These are phyloP conservation scores for Hymenopus coronatus DNA, from an alignment of 2,888 invertebrate genomes.

Conservation along the genomic window DNA sequence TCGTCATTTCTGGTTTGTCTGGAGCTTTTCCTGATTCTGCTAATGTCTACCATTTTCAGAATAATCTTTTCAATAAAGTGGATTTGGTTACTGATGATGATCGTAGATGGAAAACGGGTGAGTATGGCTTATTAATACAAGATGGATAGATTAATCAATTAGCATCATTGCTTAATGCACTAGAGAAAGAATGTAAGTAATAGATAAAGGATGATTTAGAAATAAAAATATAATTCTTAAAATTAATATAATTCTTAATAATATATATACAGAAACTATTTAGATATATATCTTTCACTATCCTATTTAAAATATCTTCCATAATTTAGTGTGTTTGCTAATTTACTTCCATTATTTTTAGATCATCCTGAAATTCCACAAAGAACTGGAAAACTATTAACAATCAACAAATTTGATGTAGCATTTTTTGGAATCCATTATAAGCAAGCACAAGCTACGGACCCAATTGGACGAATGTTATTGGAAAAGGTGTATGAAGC, in stretches of 20 bases:
- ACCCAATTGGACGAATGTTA: conserved; percentile 74
- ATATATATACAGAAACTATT: too few species aligned
- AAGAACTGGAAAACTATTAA: conserved; percentile 67
- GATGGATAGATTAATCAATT: too few species aligned
- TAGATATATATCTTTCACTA: too few species aligned
- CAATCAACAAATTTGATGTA: conserved; percentile 71
- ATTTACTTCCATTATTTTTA: conserved; percentile 25
- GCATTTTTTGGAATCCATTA: conserved; percentile 73
- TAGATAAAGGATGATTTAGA: too few species aligned
- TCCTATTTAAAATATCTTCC: too few species aligned
- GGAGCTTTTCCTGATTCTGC: conserved; percentile 77
- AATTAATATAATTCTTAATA: too few species aligned
- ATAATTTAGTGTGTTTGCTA: background rate
- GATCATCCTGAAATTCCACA: conserved; percentile 69
- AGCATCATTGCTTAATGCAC: too few species aligned
- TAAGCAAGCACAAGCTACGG: conserved; percentile 73
- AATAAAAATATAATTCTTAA: too few species aligned
- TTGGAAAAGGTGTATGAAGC: conserved; percentile 77
- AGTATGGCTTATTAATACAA: background rate
- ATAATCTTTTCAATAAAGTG: conserved; percentile 62
- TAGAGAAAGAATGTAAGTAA: too few species aligned
- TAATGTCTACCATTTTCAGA: conserved; percentile 65
- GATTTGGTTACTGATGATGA: conserved; percentile 56
- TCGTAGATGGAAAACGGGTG: conserved; percentile 47
- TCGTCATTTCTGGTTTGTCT: conserved; percentile 65